Conservation (phyloP, 2,797 vertebrate genomes). For the Eleutherodactylus coqui region DNA sequence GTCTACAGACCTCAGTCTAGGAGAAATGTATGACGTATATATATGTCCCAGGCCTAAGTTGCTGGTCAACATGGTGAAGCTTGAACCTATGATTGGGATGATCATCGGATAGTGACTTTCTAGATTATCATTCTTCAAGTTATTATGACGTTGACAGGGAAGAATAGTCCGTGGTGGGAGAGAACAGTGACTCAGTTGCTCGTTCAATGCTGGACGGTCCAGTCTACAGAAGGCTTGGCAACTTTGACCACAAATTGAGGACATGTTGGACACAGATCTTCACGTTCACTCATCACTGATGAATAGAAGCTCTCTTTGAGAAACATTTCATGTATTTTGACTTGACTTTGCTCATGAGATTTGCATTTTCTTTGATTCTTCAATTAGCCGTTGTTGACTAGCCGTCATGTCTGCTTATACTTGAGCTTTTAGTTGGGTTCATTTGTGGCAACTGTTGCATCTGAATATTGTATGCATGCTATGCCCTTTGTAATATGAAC, state of each 20-base stretch:
- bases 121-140: not conserved
- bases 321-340: not conserved
- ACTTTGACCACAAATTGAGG: not conserved
- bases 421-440: not conserved
- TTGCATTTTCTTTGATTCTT: not conserved
- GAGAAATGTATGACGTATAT: not conserved
- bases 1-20: not conserved
- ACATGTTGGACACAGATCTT: not conserved
- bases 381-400: not conserved
- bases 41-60: not conserved
- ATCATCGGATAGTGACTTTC: not conserved
- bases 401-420: constrained; percentile 4
- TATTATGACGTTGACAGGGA: not conserved
- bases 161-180: not conserved
- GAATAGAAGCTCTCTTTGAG: not conserved
- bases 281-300: not conserved
- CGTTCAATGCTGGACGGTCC: not conserved
- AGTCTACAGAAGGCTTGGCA: not conserved
- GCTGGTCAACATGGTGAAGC: not conserved
- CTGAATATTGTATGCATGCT: not conserved
- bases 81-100: not conserved
- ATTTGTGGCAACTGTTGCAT: constrained; percentile 7
- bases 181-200: not conserved
- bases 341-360: not conserved
- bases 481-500: not conserved